A percentile compares a stretch with the other conserved stretches of the same genome.
These are phyloP conservation scores for Cephalopachus bancanus DNA, from an alignment of 2,797 vertebrate species.

Conservation along the genomic window DNA sequence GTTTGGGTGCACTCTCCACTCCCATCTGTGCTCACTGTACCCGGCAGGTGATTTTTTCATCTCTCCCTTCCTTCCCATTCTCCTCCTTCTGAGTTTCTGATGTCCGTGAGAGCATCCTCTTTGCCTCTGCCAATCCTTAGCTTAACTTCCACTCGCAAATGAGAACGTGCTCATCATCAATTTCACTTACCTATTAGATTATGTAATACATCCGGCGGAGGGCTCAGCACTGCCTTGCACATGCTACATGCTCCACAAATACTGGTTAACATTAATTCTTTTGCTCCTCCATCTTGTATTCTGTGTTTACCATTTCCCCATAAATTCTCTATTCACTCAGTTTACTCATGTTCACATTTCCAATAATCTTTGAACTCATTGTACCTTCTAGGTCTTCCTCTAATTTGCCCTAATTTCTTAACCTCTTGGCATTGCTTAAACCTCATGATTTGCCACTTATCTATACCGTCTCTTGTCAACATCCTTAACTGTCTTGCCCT, in stretches of 20 bases:
- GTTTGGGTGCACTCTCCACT: too few species aligned
- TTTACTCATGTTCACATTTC: neutral
- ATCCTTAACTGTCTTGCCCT: neutral
- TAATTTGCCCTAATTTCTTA: neutral
- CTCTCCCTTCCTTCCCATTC: too few species aligned
- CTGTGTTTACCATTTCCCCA: neutral
- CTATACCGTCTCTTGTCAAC: neutral
- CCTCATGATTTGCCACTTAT: neutral
- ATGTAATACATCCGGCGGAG: neutral
- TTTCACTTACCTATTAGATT: neutral
- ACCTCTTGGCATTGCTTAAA: neutral
- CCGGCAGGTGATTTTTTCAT: too few species aligned
- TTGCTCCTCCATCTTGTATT: neutral
- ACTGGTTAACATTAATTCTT: neutral
- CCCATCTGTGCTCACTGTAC: too few species aligned
- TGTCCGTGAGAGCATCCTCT: too few species aligned
- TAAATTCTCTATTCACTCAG: neutral
- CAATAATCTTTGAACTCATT: neutral
- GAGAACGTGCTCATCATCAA: neutral
- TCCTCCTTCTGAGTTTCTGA: too few species aligned
- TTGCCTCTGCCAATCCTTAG: too few species aligned
- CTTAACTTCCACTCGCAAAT: too few species aligned
- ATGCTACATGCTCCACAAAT: neutral
- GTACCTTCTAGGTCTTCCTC: neutral
- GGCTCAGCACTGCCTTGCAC: accelerated